phyloP scores from a whole-genome alignment of 2,797 vertebrate species.

The Sus cebifrons region DNA sequence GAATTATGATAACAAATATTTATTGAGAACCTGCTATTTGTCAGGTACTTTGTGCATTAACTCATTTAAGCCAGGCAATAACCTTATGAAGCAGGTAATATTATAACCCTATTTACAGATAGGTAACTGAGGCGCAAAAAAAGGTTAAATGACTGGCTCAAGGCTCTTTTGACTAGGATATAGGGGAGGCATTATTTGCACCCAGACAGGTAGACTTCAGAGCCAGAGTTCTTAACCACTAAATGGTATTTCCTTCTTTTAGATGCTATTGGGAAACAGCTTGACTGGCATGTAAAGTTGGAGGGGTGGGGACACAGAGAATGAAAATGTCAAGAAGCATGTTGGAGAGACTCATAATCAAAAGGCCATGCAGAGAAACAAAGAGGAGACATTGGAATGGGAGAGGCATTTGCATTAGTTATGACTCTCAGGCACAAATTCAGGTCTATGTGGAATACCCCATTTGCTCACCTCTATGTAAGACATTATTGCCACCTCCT shows the following conservation, averaged over 20 bases:
- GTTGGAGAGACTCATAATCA: constrained; percentile 7
- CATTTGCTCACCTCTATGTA: not conserved
- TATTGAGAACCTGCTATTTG: not conserved
- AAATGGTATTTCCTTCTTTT: not conserved
- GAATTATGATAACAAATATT: constrained; percentile 43
- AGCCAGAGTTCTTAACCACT: not conserved
- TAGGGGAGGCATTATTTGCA: not conserved
- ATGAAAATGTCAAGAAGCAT: not conserved
- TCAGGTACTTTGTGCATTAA: not conserved
- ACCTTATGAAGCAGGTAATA: not conserved
- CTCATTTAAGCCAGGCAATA: constrained; percentile 30
- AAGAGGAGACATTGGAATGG: not conserved
- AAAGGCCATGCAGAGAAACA: not conserved
- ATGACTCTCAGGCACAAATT: constrained; percentile 41
- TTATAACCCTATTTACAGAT: not conserved
- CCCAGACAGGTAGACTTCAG: not conserved
- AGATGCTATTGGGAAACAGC: not conserved
- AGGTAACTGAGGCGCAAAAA: not conserved
- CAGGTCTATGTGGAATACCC: not conserved
- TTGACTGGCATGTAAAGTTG: not conserved
- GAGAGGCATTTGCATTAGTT: not conserved
- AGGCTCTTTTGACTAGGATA: not conserved
- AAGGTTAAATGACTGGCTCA: constrained; percentile 1
- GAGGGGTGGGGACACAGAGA: not conserved
- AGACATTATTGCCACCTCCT: not conserved